phyloP scores from a whole-genome alignment of 2,113 vertebrate species.

The Corythoichthys intestinalis region DNA sequence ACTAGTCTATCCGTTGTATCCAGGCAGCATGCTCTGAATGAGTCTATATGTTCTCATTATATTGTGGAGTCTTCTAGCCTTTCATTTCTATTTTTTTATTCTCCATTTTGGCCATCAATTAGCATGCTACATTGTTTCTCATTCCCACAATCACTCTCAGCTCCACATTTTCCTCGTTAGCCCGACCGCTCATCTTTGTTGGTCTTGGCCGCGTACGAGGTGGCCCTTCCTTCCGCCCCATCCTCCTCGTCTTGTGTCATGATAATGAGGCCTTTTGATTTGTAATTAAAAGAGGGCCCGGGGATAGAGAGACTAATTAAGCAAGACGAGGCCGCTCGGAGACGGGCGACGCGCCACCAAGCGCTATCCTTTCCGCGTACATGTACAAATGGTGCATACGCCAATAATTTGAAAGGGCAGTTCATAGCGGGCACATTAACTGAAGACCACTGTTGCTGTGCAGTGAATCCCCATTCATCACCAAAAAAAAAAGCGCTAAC shows the following conservation, averaged over 20 bases:
- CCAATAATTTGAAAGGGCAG: conserved; percentile 17
- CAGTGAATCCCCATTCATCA: not conserved
- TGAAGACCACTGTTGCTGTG: not conserved
- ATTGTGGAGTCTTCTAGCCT: no score
- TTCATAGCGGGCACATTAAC: not conserved
- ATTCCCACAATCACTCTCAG: conserved; percentile 11
- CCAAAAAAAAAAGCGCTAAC: no score
- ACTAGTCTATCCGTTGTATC: no score
- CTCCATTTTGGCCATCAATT: not conserved
- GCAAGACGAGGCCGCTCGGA: conserved; percentile 55
- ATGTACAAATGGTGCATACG: conserved; percentile 36
- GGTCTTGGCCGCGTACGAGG: conserved; percentile 39
- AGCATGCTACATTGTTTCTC: not conserved
- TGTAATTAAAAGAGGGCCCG: conserved; percentile 73
- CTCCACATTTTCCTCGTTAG: conserved; percentile 1
- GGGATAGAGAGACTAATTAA: conserved; percentile 73
- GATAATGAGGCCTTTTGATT: conserved; percentile 70
- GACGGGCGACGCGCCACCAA: conserved; percentile 51
- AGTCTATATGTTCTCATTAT: no score
- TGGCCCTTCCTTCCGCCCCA: conserved; percentile 33
- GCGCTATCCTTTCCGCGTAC: conserved; percentile 36
- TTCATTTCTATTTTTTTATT: no score
- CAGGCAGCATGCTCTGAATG: no score
- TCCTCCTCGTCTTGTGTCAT: conserved; percentile 60
- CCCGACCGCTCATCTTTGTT: conserved; percentile 39